Conservation (phyloP, 2,113 vertebrate species). For the Sigmodon hispidus region DNA sequence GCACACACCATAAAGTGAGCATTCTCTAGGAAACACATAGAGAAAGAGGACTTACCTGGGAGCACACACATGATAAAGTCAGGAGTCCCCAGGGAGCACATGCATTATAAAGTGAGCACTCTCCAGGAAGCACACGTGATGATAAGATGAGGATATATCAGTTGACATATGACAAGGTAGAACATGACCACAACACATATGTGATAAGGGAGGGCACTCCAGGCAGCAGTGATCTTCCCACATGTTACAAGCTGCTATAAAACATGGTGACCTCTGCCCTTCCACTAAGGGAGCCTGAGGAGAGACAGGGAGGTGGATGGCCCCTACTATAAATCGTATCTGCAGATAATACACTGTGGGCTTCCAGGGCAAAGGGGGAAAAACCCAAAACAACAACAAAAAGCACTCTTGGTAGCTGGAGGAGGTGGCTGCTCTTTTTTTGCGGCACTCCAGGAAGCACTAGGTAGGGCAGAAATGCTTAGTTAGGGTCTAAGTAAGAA, state of each 20-base stretch:
- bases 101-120: not conserved
- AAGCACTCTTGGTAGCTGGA: not conserved
- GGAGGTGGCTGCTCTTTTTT: not conserved
- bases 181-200: not conserved
- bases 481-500: not conserved
- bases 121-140: not conserved
- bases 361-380: not conserved
- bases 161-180: not conserved
- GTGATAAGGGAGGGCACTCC: not conserved
- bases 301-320: not conserved
- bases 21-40: not conserved
- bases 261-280: not conserved
- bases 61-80: not conserved
- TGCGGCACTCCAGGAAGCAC: not conserved
- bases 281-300: not conserved
- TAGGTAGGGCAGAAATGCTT: not conserved
- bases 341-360: not conserved
- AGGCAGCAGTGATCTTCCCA: not conserved
- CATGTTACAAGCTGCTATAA: not conserved
- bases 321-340: not conserved
- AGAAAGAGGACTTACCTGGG: not conserved
- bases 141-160: not conserved
- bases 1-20: not conserved
- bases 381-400: too few species aligned
- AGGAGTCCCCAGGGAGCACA: not conserved